Evolutionary conservation across 2,888 invertebrate genomes (phyloP).

Genomic region (Amphipoea lucens): DNA sequence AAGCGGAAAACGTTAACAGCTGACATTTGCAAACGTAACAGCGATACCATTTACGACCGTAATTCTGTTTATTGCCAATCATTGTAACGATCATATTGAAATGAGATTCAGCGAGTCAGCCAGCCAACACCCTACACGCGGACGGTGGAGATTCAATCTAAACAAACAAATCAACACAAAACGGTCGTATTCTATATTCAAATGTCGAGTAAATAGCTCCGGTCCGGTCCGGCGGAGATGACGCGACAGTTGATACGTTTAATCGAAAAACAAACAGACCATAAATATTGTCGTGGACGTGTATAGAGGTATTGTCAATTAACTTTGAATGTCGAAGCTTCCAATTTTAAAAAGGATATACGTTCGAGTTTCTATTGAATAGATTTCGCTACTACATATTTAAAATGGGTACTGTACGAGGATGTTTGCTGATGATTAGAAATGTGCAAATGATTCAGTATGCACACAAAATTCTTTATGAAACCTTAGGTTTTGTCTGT

Average conservation of each 20-base stretch:
- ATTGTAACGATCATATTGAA: conserved; percentile 63
- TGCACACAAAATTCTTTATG: not conserved
- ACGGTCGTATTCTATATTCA: conserved; percentile 71
- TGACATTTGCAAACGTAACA: conserved; percentile 54
- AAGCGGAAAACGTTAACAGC: conserved; percentile 48
- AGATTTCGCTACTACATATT: conserved; percentile 14
- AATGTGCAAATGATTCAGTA: not conserved
- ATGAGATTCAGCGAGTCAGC: conserved; percentile 48
- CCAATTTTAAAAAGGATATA: conserved; percentile 35
- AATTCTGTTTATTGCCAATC: conserved; percentile 62
- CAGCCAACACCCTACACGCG: conserved; percentile 46
- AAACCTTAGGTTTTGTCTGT: conserved; percentile 2
- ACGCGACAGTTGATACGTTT: conserved; percentile 72
- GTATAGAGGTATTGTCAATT: conserved; percentile 55
- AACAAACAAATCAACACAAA: conserved; percentile 75
- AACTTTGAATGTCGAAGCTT: conserved; percentile 45
- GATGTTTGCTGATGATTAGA: not conserved
- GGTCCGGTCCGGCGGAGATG: conserved; percentile 65
- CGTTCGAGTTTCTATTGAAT: conserved; percentile 11
- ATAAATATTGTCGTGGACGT: conserved; percentile 69
- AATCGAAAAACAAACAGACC: conserved; percentile 80
- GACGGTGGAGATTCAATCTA: conserved; percentile 68
- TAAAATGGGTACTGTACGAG: not conserved
- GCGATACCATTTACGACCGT: conserved; percentile 59
- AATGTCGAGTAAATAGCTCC: conserved; percentile 75